Base-by-base conservation (phyloP, 2,113 vertebrate species). In the Serinus canaria region DNA sequence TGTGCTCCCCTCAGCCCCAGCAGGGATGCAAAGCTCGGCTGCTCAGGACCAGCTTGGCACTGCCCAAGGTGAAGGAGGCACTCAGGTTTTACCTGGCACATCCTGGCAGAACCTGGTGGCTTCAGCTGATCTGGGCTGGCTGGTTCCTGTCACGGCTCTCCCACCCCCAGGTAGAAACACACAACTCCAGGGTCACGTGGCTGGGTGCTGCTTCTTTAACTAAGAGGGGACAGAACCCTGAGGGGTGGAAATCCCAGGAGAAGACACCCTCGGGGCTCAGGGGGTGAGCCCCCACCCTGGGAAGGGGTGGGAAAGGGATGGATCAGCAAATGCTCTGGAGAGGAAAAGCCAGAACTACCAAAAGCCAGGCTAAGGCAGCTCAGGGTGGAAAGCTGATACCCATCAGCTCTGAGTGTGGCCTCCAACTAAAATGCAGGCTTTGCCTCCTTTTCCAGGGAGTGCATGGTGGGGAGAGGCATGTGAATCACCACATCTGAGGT, bases 91-190 rank as follows among this genome's bases (percentile, higher is more conserved):
- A 91, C 86, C 91, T 73, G 46, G 84, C 89, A 87, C 33, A 13
- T 87, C 74, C 92, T 87, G 91, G 85, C 89, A 94, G 78, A 69
- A 85, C 89, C 93, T 47, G 46, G 63, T 74, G 84, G 43, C 62
- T 47, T 44, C 27, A 7, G 59, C 24, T 30, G 14, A 37, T 41
- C 93, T 74, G 70, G 93, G 87, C 69, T 64, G 87, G 90, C 93
- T 7, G 20, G 94, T 95, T 93, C 68, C 62, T 76, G 82, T 66
- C 85, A 46, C 82, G 44, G 83, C 89, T 66, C 69, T 63, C 22
- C 76, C 50, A 52, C 76, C 67, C 1, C 0, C 0, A 4, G 3
- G 78, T 27, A 67, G 75, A 46, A 87, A 17, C 75, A 19, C 75
- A 62, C 77, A 43, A 6, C 70, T 53, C 78, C 52, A 13, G 37